Conservation (phyloP, 2,113 vertebrate genomes). For the Petaurus breviceps region DNA sequence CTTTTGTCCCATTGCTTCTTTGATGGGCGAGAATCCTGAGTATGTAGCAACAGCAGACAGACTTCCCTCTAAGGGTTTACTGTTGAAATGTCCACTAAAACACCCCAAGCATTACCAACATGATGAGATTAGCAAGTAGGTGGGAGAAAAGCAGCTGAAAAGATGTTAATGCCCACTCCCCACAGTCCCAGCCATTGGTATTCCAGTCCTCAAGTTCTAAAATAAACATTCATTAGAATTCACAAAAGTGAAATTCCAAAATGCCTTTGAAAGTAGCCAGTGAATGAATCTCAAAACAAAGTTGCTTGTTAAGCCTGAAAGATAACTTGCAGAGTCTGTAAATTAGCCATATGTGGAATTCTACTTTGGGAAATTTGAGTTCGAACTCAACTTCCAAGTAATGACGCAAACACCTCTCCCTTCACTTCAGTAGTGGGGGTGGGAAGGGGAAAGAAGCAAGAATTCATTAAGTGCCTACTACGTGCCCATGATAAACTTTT, state of each 20-base stretch:
- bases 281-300: conserved; percentile 12
- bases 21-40: conserved; percentile 27
- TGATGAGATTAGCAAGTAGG: conserved; percentile 15
- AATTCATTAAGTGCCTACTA: not conserved
- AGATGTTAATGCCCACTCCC: not conserved
- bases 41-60: not conserved
- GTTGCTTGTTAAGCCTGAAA: not conserved
- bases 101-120: conserved; percentile 3
- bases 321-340: not conserved
- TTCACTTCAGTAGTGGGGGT: not conserved
- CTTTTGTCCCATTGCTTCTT: conserved; percentile 19
- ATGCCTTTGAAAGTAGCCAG: conserved; percentile 24
- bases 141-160: conserved; percentile 30
- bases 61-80: conserved; percentile 18
- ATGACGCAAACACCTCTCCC: not conserved
- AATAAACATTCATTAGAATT: conserved; percentile 36
- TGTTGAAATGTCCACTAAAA: not conserved
- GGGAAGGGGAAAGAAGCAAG: not conserved
- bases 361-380: not conserved
- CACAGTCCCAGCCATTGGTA: not conserved
- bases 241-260: conserved; percentile 41
- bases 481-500: not conserved
- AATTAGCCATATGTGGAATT: not conserved
- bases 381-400: not conserved
- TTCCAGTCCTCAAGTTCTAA: conserved; percentile 24